A percentile compares a stretch with the other conserved stretches of the same genome.
Evolutionary conservation across 2,797 vertebrate genomes (phyloP).

Genomic region (Brachyrhaphis roseni): DNA sequence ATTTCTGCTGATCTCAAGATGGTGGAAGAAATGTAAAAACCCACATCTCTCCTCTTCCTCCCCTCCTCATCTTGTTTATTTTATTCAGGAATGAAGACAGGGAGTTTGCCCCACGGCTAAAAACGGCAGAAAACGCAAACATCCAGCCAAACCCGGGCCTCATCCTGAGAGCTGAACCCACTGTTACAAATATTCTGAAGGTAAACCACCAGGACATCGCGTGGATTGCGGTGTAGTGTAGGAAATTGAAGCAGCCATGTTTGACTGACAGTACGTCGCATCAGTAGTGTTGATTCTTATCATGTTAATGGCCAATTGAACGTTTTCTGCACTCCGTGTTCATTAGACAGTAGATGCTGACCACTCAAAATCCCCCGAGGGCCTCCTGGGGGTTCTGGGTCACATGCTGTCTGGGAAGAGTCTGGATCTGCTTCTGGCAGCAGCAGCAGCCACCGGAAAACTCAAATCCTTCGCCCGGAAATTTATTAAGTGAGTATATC

Average conservation of each 20-base stretch:
- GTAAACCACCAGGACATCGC: constrained; percentile 59
- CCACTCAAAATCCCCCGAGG: constrained; percentile 97
- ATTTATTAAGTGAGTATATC: constrained; percentile 91
- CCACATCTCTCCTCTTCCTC: background rate
- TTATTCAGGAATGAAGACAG: constrained; percentile 86
- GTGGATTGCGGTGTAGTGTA: background rate
- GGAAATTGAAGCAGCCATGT: background rate
- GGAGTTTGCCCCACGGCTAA: constrained; percentile 89
- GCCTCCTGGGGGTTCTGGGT: constrained; percentile 93
- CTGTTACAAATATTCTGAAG: constrained; percentile 98
- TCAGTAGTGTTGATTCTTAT: background rate
- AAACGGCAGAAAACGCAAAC: constrained; percentile 94
- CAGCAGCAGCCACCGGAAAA: constrained; percentile 94
- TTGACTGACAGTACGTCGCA: background rate
- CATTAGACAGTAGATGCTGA: constrained; percentile 94
- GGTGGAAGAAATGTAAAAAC: background rate
- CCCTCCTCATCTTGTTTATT: constrained; percentile 49
- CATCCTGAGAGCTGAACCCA: constrained; percentile 95
- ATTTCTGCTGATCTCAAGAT: background rate
- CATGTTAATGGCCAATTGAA: background rate
- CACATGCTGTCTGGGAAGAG: constrained; percentile 99
- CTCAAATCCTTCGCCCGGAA: constrained; percentile 97
- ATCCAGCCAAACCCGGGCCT: constrained; percentile 97
- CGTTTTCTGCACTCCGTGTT: background rate
- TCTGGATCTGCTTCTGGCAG: constrained; percentile 92